Percentiles rank a stretch among this genome's conserved stretches.
These are phyloP conservation scores for Aleiodes leptofemur DNA, from an alignment of 2,888 invertebrate genomes.

Conservation along the genomic window DNA sequence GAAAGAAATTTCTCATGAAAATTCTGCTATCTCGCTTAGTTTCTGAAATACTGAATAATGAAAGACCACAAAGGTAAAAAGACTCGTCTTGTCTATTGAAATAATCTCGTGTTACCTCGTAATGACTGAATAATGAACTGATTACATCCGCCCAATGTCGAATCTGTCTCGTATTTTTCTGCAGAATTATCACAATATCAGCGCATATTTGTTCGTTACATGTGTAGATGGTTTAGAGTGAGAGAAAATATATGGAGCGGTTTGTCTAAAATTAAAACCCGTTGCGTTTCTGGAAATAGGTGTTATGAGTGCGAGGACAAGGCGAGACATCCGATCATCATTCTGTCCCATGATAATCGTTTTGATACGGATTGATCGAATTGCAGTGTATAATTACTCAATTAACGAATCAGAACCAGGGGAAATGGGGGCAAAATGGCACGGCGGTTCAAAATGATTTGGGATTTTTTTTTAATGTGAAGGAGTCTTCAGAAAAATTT, in stretches of 20 bases:
- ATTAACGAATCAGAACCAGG: too few species aligned
- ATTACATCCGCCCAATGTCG: too few species aligned
- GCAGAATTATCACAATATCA: not conserved
- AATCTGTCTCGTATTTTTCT: not conserved
- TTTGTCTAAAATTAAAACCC: constrained; percentile 73
- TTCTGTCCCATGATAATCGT: constrained; percentile 54
- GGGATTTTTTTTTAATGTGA: too few species aligned
- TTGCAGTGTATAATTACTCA: not conserved
- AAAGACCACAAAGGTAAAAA: too few species aligned
- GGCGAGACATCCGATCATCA: constrained; percentile 71
- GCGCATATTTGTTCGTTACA: not conserved
- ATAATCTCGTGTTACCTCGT: not conserved
- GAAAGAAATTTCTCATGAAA: too few species aligned
- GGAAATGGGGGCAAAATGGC: too few species aligned
- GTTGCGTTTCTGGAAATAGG: constrained; percentile 75
- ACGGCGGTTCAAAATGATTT: too few species aligned
- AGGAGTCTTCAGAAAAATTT: too few species aligned
- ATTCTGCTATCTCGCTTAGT: too few species aligned
- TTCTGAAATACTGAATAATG: too few species aligned
- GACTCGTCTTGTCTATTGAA: too few species aligned
- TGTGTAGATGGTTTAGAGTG: constrained; percentile 12
- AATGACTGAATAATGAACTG: too few species aligned
- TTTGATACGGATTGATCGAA: not conserved
- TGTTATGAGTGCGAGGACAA: constrained; percentile 75
- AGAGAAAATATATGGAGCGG: constrained; percentile 72